Percentiles rank a stretch among this genome's conserved stretches.
phyloP scores from a whole-genome alignment of 2,113 vertebrate species.

The Zingel zingel region DNA sequence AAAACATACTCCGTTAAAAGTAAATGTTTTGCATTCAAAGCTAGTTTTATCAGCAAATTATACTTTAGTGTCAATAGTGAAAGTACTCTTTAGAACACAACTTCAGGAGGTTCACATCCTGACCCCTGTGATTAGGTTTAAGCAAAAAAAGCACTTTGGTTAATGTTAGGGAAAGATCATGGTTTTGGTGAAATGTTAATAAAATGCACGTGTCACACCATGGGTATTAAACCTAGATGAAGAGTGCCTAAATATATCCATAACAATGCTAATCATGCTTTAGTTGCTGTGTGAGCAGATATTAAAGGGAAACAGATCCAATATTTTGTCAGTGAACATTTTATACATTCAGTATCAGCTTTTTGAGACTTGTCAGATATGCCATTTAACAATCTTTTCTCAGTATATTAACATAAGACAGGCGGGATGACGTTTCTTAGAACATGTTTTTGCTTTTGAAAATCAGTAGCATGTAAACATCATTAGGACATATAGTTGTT shows the following conservation, averaged over 20 bases:
- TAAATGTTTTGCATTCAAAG: not conserved
- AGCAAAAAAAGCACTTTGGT: not conserved
- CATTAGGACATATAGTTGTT: not conserved
- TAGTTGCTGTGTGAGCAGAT: not conserved
- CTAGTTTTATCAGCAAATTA: not conserved
- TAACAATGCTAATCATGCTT: not conserved
- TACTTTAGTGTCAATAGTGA: too few species aligned
- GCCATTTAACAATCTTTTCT: not conserved
- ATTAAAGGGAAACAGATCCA: not conserved
- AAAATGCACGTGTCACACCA: not conserved
- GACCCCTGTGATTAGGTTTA: not conserved
- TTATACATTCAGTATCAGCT: too few species aligned
- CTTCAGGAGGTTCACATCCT: too few species aligned
- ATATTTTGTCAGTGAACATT: not conserved
- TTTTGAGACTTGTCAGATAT: not conserved
- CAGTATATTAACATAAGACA: not conserved
- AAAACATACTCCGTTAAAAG: not conserved
- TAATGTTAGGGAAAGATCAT: not conserved
- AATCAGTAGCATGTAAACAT: too few species aligned
- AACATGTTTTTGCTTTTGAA: too few species aligned
- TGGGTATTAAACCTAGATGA: not conserved
- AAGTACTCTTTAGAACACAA: not conserved
- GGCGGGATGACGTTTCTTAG: not conserved
- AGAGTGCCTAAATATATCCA: not conserved
- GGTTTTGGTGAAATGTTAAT: conserved; percentile 23